A percentile compares a stretch with the other conserved stretches of the same genome.
These are phyloP conservation scores for Villa cingulata DNA, from an alignment of 2,888 invertebrate genomes.

Conservation along the genomic window DNA sequence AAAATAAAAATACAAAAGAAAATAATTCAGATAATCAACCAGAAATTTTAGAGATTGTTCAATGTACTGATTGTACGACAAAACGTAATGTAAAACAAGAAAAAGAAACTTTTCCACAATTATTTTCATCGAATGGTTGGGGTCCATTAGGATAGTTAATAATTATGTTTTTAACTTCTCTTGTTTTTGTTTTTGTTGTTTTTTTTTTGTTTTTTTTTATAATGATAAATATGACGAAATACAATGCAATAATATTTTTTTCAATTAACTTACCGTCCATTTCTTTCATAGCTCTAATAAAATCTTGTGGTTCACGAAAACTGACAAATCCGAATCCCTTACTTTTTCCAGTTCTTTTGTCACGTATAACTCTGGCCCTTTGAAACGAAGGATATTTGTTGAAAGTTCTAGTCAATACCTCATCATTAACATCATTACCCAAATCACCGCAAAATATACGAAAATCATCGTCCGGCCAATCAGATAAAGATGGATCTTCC, in stretches of 20 bases:
- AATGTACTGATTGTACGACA: not conserved
- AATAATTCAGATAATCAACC: not conserved
- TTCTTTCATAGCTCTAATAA: slow-evolving; percentile 96
- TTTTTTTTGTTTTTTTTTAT: too few species aligned
- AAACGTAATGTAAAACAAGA: slow-evolving; percentile 8
- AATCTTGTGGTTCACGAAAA: slow-evolving; percentile 94
- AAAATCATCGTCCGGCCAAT: slow-evolving; percentile 99
- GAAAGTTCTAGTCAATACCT: slow-evolving; percentile 89
- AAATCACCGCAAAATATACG: slow-evolving; percentile 98
- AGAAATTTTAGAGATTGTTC: slow-evolving; percentile 1
- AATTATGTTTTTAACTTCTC: too few species aligned
- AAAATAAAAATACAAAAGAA: not conserved
- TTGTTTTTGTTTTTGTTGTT: too few species aligned
- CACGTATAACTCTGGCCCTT: slow-evolving; percentile 88
- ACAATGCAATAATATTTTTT: not conserved
- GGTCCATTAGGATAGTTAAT: slow-evolving; percentile 32
- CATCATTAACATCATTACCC: slow-evolving; percentile 98
- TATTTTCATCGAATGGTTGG: slow-evolving; percentile 42
- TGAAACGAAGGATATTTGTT: slow-evolving; percentile 87
- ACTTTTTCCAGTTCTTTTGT: slow-evolving; percentile 93
- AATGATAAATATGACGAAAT: not conserved
- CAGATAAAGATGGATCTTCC: slow-evolving; percentile 87
- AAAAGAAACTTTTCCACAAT: slow-evolving; percentile 38
- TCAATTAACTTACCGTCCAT: slow-evolving; percentile 73
- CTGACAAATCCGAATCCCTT: slow-evolving; percentile 99